Evolutionary conservation across 2,113 vertebrate genomes (phyloP).

Genomic region (Talpa occidentalis): DNA sequence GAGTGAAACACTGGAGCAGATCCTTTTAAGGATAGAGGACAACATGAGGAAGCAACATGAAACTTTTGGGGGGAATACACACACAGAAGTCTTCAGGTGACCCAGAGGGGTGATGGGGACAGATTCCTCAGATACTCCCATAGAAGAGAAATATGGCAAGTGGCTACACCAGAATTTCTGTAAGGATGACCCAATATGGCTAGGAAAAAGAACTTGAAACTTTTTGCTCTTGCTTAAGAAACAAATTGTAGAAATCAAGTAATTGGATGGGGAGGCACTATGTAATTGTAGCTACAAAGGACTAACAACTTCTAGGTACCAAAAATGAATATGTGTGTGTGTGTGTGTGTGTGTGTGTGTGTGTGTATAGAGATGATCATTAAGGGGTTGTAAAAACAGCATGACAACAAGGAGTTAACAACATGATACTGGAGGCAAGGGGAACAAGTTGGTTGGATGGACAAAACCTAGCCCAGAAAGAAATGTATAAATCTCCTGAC

Average conservation of each 20-base stretch:
- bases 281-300: background rate
- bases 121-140: background rate
- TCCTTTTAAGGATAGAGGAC: background rate
- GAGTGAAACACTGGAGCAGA: background rate
- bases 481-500: background rate
- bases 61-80: no score
- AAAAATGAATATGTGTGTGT: background rate
- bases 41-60: no score
- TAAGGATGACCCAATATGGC: background rate
- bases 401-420: background rate
- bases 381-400: background rate
- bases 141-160: background rate
- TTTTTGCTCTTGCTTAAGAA: conserved; percentile 18
- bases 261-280: background rate
- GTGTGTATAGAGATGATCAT: background rate
- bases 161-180: background rate
- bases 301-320: background rate
- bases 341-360: background rate
- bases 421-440: background rate
- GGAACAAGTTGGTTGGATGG: background rate
- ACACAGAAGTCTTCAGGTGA: background rate
- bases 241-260: background rate
- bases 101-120: background rate
- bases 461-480: background rate
- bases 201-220: background rate